phyloP scores from a whole-genome alignment of 2,888 invertebrate species.

The Synanthedon vespiformis region DNA sequence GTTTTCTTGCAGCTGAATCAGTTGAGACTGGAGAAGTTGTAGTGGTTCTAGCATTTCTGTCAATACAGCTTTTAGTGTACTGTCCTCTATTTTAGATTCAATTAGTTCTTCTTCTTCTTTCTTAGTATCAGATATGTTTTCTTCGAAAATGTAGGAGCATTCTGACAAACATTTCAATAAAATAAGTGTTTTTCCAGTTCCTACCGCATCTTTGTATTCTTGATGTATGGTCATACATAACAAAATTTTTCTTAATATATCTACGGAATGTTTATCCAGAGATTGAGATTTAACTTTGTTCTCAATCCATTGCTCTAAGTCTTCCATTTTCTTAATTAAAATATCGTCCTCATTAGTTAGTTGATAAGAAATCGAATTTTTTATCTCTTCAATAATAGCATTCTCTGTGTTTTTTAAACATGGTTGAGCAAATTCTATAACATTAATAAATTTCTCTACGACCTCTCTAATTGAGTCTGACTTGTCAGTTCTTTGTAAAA shows the following conservation, averaged over 20 bases:
- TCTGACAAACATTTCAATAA: constrained; percentile 46
- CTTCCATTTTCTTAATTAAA: constrained; percentile 22
- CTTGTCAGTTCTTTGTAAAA: constrained; percentile 9
- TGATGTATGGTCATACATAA: constrained; percentile 34
- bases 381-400: constrained; percentile 26
- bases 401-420: constrained; percentile 16
- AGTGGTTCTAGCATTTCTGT: constrained; percentile 42
- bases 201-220: constrained; percentile 35
- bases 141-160: constrained; percentile 35
- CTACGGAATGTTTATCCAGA: constrained; percentile 10
- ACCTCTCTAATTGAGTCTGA: constrained; percentile 14
- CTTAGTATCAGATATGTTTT: constrained; percentile 15
- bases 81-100: constrained; percentile 20
- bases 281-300: constrained; percentile 9
- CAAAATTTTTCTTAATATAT: constrained; percentile 21
- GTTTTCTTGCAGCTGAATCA: constrained; percentile 41
- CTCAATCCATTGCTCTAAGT: constrained; percentile 20
- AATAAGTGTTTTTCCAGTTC: constrained; percentile 38
- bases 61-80: constrained; percentile 26
- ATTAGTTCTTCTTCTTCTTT: constrained; percentile 11
- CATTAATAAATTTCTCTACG: constrained; percentile 12
- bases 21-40: constrained; percentile 36
- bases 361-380: constrained; percentile 7
- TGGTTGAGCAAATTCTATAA: constrained; percentile 21
- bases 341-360: constrained; percentile 12